A percentile compares a stretch with the other conserved stretches of the same genome.
These are phyloP conservation scores for Gryon sp. DNA, from an alignment of 1,140 invertebrate genomes.

Conservation along the genomic window DNA sequence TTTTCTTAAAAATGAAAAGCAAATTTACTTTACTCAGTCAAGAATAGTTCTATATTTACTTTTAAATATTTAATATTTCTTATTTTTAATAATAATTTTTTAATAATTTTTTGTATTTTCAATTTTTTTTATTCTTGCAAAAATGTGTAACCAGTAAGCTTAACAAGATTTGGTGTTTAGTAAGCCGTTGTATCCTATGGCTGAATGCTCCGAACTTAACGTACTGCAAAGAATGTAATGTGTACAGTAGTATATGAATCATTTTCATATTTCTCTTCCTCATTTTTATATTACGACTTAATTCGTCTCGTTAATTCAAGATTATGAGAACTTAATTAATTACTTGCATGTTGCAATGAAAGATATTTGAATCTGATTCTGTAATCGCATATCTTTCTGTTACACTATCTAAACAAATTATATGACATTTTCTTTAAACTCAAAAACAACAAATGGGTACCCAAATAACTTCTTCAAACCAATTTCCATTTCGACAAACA, in stretches of 20 bases:
- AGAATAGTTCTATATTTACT: too few relatives aligned
- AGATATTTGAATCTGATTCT: constrained; percentile 18
- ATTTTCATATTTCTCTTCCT: constrained; percentile 36
- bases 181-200: constrained; percentile 15
- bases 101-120: too few relatives aligned
- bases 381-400: constrained; percentile 5
- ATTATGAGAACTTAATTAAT: constrained; percentile 28
- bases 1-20: too few relatives aligned
- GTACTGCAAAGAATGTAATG: constrained; percentile 29
- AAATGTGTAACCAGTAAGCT: too few relatives aligned
- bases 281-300: constrained; percentile 35
- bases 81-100: too few relatives aligned
- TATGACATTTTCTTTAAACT: background rate
- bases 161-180: constrained; percentile 18
- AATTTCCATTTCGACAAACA: too few relatives aligned
- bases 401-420: constrained; percentile 1
- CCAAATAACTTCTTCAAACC: too few relatives aligned
- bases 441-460: too few relatives aligned
- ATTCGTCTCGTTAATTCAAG: constrained; percentile 26
- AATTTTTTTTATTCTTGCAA: too few relatives aligned
- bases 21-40: too few relatives aligned
- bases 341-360: constrained; percentile 5
- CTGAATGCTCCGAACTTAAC: constrained; percentile 29
- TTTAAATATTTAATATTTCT: too few relatives aligned
- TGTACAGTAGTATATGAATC: constrained; percentile 19